These are phyloP conservation scores for Fulmarus glacialis DNA, from an alignment of 2,113 vertebrate genomes.

Conservation along the genomic window DNA sequence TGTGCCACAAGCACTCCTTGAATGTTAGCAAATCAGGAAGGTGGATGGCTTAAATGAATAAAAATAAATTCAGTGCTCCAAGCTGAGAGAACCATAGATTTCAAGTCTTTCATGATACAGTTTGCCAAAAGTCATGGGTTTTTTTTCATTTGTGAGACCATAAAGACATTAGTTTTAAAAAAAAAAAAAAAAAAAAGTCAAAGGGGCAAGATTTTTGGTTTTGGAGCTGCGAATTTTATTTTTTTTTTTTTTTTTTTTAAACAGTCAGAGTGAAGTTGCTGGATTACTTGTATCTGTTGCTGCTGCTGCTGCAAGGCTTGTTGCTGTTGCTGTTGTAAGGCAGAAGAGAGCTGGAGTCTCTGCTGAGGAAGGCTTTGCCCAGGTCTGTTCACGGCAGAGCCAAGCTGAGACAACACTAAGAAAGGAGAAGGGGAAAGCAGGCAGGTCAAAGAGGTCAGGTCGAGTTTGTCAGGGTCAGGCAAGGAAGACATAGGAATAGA, in stretches of 20 bases:
- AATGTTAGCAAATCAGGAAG: conserved; percentile 47
- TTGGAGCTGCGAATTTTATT: conserved; percentile 75
- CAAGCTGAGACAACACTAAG: conserved; percentile 97
- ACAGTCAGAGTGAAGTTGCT: conserved; percentile 86
- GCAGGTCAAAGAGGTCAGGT: conserved; percentile 69
- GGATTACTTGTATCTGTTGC: conserved; percentile 98
- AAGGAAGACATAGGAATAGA: conserved; percentile 71
- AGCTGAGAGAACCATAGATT: conserved; percentile 37
- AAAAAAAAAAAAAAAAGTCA: not conserved
- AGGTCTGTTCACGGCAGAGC: conserved; percentile 95
- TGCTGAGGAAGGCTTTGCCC: conserved; percentile 92
- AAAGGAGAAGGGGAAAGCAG: conserved; percentile 78
- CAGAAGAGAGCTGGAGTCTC: conserved; percentile 90
- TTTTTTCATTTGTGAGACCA: not conserved
- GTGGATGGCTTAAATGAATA: conserved; percentile 57
- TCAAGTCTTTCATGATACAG: not conserved
- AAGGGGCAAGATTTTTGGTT: not conserved
- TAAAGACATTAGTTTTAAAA: not conserved
- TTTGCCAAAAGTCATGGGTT: not conserved
- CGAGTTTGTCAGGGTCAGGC: conserved; percentile 51
- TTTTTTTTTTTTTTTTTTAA: conserved; percentile 6
- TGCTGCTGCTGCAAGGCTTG: conserved; percentile 83
- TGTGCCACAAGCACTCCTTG: conserved; percentile 79
- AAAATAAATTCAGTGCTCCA: conserved; percentile 75
- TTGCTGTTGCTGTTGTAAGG: conserved; percentile 83